A percentile compares a stretch with the other conserved stretches of the same genome.
Evolutionary conservation across 1,140 invertebrate species (phyloP).

Genomic region (Penaeus indicus): DNA sequence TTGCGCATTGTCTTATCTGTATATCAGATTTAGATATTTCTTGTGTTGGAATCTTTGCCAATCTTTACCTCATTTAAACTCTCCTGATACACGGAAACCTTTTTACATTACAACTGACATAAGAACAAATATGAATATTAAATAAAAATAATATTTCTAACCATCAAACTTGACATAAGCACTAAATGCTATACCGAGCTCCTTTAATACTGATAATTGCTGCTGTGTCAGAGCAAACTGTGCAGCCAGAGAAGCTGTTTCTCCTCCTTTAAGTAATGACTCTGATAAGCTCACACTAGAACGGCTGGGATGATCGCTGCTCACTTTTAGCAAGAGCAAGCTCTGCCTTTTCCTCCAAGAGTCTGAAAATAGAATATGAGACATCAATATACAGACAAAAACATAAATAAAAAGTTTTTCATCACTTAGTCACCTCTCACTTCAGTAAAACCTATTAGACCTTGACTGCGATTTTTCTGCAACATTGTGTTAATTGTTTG

Average conservation of each 20-base stretch:
- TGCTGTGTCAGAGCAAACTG: not conserved
- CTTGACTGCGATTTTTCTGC: slow-evolving; percentile 49
- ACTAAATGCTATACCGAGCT: not conserved
- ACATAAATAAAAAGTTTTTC: not conserved
- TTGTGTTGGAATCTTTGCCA: no score
- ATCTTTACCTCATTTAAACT: no score
- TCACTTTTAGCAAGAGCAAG: slow-evolving; percentile 31
- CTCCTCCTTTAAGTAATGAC: slow-evolving; percentile 26
- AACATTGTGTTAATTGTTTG: slow-evolving; percentile 32
- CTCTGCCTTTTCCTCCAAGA: slow-evolving; percentile 44
- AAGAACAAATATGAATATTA: no score
- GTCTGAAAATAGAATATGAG: slow-evolving; percentile 15
- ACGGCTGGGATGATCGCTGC: no score
- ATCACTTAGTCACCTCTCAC: not conserved
- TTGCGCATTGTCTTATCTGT: not conserved
- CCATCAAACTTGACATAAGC: not conserved
- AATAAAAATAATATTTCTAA: not conserved
- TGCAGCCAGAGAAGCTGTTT: slow-evolving; percentile 15
- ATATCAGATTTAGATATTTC: no score
- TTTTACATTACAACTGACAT: not conserved
- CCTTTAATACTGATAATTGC: slow-evolving; percentile 18
- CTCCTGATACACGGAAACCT: no score
- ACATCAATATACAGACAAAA: not conserved
- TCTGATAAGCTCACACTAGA: not conserved
- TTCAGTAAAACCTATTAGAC: not conserved